Evolutionary conservation across 2,888 invertebrate genomes (phyloP), one percentile per base, ranked within the genome.

Genomic region (Diarsia dahlii): DNA sequence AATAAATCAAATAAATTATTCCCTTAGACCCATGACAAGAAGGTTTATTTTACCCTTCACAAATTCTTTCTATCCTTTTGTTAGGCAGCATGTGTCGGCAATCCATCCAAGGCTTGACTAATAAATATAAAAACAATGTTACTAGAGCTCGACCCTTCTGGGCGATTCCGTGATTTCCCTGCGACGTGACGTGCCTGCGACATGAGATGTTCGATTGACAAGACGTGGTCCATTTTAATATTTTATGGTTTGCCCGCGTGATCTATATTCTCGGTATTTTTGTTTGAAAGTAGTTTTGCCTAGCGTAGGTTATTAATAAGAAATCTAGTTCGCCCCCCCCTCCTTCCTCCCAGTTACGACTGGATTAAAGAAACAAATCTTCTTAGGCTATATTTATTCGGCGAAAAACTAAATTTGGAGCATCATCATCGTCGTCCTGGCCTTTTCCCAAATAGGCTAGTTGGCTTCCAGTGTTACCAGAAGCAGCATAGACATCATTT

Each of bases 81-180:
- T 73, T 56, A 18, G 18, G 63, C 54, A 50, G n/a, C 84, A 73
- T 80, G 69, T 80, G 68, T 65, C 8, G 12, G 39, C 60, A 69
- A 81, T 84, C 48, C 62, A 67, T 84, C 70, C 69, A 2, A 70
- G 45, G n/a, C 70, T 67, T 67, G 28, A 28, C 70, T 81, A 71
- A 81, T 81, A 84, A 81, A 81, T 81, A 81, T 81, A 81, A 81
- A 81, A 81, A 84, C 81, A 74, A 84, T 81, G 70, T 50, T 63
- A 64, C 78, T 62, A 15, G 60, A n/a, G 13, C 20, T 48, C 70
- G 58, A 71, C 67, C 85, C 50, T 81, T 84, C 9, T 46, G 63
- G 84, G 34, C 34, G 34, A 50, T 68, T 81, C 74, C n/a, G 69
- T 81, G 85, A 81, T 81, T 84, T 81, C 48, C 70, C 13, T 67